Conservation (phyloP, 2,113 vertebrate species). For the Antechinus stuartii region DNA sequence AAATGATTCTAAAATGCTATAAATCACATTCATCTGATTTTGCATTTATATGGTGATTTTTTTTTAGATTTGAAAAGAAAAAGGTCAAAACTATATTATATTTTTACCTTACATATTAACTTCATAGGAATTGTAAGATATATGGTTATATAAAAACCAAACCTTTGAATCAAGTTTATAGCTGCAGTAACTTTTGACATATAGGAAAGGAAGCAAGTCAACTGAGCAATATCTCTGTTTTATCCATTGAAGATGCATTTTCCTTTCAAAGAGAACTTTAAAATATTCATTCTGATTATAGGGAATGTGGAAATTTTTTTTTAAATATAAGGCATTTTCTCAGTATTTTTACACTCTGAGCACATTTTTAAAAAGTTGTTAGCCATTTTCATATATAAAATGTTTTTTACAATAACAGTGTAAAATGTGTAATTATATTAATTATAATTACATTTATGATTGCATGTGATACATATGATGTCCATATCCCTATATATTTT, state of each 20-base stretch:
- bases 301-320: slow-evolving; percentile 11
- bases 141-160: slow-evolving; percentile 48
- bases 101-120: slow-evolving; percentile 20
- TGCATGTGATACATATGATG: neutral
- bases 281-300: neutral
- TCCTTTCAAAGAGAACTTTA: neutral
- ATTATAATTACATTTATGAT: neutral
- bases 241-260: slow-evolving; percentile 7
- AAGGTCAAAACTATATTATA: neutral
- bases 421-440: neutral
- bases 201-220: neutral
- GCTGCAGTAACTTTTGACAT: neutral
- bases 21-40: slow-evolving; percentile 35
- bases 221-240: slow-evolving; percentile 25
- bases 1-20: slow-evolving; percentile 37
- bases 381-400: neutral
- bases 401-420: neutral
- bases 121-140: neutral
- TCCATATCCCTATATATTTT: slow-evolving; percentile 1
- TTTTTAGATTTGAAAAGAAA: slow-evolving; percentile 42
- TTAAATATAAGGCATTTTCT: slow-evolving; percentile 8
- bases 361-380: slow-evolving; percentile 20
- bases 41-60: neutral
- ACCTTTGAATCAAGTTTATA: slow-evolving; percentile 25
- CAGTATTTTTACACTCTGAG: slow-evolving; percentile 17